Conservation (phyloP, 2,888 invertebrate species). For the Itoplectis maculator region DNA sequence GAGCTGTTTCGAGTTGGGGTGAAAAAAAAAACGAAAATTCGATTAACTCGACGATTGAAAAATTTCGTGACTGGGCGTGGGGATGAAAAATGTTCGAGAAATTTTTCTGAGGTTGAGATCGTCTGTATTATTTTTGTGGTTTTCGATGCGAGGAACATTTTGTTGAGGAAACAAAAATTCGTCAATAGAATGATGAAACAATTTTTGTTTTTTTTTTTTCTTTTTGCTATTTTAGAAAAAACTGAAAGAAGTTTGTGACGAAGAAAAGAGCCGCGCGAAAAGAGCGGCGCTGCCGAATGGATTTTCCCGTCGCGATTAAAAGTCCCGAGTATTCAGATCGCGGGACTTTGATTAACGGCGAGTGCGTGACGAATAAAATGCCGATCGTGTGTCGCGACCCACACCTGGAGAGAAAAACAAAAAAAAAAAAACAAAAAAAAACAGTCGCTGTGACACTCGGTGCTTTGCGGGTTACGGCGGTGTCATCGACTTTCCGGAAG, state of each 20-base stretch:
- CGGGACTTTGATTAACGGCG: conserved; percentile 59
- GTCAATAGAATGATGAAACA: too few species aligned
- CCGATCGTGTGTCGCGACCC: too few species aligned
- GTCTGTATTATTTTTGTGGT: not conserved
- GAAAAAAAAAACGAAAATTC: conserved; percentile 1
- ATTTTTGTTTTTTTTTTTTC: too few species aligned
- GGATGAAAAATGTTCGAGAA: not conserved
- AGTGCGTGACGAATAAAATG: conserved; percentile 58
- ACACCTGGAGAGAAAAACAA: too few species aligned
- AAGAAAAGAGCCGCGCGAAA: conserved; percentile 5
- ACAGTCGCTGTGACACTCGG: conserved; percentile 19
- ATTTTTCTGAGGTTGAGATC: not conserved
- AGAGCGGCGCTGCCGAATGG: not conserved
- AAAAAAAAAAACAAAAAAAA: conserved; percentile 2
- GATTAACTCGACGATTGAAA: not conserved
- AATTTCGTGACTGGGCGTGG: not conserved
- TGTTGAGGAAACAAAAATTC: too few species aligned
- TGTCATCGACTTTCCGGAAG: conserved; percentile 61
- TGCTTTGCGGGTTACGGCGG: conserved; percentile 1
- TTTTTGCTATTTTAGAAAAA: too few species aligned
- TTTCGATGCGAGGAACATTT: too few species aligned
- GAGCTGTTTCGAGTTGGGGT: not conserved
- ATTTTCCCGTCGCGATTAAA: conserved; percentile 31
- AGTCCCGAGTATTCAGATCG: conserved; percentile 46
- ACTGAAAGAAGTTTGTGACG: too few species aligned